Evolutionary conservation across 2,797 vertebrate genomes (phyloP), one percentile per base, ranked within the genome.

Genomic region (Coluber constrictor): DNA sequence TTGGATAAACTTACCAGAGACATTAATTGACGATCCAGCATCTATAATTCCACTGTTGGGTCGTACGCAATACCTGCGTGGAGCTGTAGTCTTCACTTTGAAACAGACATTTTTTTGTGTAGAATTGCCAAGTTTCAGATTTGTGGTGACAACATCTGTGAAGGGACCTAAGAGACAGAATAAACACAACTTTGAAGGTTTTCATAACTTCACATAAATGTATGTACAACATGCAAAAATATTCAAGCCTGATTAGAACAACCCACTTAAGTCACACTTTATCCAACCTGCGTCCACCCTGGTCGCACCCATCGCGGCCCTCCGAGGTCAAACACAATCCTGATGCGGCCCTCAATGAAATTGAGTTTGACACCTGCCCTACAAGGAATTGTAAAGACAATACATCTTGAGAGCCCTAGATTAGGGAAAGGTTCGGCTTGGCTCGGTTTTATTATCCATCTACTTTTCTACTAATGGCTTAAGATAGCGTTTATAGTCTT

Each of bases 61-160:
- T 95, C 99, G 98, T 96, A 99, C 99, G 86, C 99, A 99, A 97
- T 99, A 99, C 96, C 99, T 98, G 89, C 99, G 99, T 0, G 99
- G 99, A 0, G 99, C 99, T 0, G 99, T 99, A 59, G 99, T 99
- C 98, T 99, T 99, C 96, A 99, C 99, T 98, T 99, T 99, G 97
- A 99, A 99, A 96, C 98, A 99, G 93, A 99, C 98, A 91, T 99
- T 99, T 96, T 98, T 98, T 83, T 99, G 98, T 97, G 98, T 98
- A n/a, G 99, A 98, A 96, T 99, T 99, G 96, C 97, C 98, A 25
- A 99, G 98, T 97, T 99, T 99, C 96, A 99, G 97, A 95, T 98
- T 99, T 95, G 99, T 98, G 70, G 98, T 99, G 96, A 99, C 98
- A 4, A 99, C 99, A 96, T 99, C 99, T 95, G 99, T 99, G 97